Percentiles rank a stretch among this genome's conserved stretches.
phyloP scores from a whole-genome alignment of 2,113 vertebrate species.

The Cranoglanis bouderius region DNA sequence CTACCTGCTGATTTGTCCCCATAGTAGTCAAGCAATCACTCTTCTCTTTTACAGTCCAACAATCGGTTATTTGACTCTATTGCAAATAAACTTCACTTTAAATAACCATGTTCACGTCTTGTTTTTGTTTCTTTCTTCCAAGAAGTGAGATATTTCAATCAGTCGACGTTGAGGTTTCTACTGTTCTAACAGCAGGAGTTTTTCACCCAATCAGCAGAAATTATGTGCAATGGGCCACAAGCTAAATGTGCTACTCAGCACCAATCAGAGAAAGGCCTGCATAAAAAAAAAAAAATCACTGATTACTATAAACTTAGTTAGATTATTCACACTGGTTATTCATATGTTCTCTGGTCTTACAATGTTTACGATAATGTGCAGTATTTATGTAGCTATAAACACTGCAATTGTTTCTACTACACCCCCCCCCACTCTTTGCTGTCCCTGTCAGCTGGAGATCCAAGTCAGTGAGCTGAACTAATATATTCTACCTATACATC shows the following conservation, averaged over 20 bases:
- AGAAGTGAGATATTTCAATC: background rate
- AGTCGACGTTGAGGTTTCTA: background rate
- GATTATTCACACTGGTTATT: background rate
- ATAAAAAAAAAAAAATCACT: background rate
- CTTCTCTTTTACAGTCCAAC: background rate
- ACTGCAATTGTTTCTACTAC: background rate
- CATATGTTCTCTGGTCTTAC: background rate
- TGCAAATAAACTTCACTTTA: background rate
- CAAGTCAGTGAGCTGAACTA: conserved; percentile 56
- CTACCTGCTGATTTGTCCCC: background rate
- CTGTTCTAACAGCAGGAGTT: background rate
- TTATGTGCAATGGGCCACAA: background rate
- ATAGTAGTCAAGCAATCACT: background rate
- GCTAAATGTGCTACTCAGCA: background rate
- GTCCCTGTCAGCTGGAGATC: conserved; percentile 60
- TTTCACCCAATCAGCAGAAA: conserved; percentile 23
- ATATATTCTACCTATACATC: conserved; percentile 63
- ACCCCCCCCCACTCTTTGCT: conserved; percentile 11
- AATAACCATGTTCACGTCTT: background rate
- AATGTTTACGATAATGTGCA: background rate
- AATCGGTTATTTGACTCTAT: background rate
- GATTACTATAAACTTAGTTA: background rate
- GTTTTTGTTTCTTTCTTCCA: background rate
- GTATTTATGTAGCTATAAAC: background rate
- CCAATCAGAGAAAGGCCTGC: background rate